phyloP scores from a whole-genome alignment of 2,797 vertebrate species.

The Characodon lateralis region DNA sequence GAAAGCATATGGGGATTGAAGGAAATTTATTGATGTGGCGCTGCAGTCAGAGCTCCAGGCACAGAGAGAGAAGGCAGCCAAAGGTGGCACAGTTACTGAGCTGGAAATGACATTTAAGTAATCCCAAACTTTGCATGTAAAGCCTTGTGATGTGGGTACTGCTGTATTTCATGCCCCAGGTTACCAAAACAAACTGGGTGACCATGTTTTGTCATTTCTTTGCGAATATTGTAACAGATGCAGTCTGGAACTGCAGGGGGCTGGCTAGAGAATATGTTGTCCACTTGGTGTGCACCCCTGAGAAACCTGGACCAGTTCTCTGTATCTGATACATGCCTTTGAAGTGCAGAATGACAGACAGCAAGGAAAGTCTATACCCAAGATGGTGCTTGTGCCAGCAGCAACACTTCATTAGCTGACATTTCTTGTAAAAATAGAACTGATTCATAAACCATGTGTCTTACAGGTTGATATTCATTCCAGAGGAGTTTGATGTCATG shows the following conservation, averaged over 20 bases:
- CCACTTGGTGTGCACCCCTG: conserved; percentile 70
- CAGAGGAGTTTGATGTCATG: conserved; percentile 37
- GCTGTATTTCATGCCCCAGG: conserved; percentile 63
- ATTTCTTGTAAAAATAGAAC: conserved; percentile 56
- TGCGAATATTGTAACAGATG: conserved; percentile 73
- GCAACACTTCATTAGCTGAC: conserved; percentile 56
- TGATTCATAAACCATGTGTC: conserved; percentile 53
- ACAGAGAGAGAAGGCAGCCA: conserved; percentile 54
- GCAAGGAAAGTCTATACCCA: conserved; percentile 27
- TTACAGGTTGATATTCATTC: conserved; percentile 46
- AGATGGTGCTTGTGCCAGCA: conserved; percentile 38
- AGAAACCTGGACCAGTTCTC: conserved; percentile 46
- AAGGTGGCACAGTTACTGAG: conserved; percentile 61
- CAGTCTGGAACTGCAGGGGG: conserved; percentile 63
- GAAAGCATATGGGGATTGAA: conserved; percentile 30
- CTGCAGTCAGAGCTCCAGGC: conserved; percentile 44
- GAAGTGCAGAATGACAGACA: conserved; percentile 49
- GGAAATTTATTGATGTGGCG: conserved; percentile 43
- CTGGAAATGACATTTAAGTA: conserved; percentile 63
- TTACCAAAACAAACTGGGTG: conserved; percentile 72
- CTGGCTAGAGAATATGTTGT: conserved; percentile 62
- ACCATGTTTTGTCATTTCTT: conserved; percentile 62
- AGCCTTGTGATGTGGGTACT: conserved; percentile 37
- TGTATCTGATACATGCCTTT: conserved; percentile 55
- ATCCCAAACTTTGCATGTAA: conserved; percentile 53